Conservation (phyloP, 2,113 vertebrate species). For the Gnathonemus longibarbis region DNA sequence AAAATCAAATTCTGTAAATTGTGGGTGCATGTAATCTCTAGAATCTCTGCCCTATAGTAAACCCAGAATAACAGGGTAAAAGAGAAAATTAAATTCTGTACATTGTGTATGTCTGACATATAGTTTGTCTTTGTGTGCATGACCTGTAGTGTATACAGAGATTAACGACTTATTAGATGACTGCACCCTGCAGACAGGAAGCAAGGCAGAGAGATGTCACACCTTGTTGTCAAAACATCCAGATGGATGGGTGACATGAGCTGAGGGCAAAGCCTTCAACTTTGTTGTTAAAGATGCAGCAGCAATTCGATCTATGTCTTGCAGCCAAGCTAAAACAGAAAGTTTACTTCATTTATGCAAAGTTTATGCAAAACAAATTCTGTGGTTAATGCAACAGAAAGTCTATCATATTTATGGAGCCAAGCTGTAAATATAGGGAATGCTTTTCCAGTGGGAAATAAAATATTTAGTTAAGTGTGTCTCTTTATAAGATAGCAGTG, state of each 20-base stretch:
- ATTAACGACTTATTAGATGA: constrained; percentile 37
- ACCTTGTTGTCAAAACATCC: constrained; percentile 37
- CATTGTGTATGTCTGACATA: neutral
- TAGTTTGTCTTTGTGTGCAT: neutral
- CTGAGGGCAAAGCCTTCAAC: neutral
- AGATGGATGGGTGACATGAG: neutral
- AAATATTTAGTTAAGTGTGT: constrained; percentile 1
- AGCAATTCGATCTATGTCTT: neutral
- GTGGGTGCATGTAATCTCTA: neutral
- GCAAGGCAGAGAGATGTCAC: constrained; percentile 22
- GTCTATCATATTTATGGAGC: neutral
- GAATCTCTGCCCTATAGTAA: neutral
- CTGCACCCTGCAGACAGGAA: neutral
- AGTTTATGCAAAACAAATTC: constrained; percentile 6
- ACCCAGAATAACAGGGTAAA: neutral
- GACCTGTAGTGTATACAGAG: constrained; percentile 39
- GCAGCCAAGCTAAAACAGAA: neutral
- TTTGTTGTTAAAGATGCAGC: neutral
- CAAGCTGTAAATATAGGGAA: neutral
- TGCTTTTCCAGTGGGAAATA: neutral
- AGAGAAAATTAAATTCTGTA: neutral
- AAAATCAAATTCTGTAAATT: neutral
- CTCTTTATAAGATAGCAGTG: neutral
- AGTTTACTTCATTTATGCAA: neutral
- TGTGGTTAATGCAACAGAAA: neutral